Evolutionary conservation across 1,140 invertebrate species (phyloP).

Genomic region (Cryptotermes secundus): DNA sequence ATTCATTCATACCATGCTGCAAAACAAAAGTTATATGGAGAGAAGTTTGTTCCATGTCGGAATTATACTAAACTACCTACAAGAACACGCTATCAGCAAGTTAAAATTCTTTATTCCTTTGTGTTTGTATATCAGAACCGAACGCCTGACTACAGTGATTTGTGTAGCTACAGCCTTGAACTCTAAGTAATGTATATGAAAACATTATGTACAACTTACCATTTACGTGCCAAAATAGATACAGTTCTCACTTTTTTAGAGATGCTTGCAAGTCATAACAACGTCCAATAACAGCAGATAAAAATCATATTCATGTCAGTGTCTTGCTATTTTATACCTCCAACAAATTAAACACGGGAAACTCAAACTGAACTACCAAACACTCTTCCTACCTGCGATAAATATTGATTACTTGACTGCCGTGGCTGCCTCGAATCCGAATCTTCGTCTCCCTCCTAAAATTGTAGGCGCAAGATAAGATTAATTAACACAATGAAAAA

Average conservation of each 20-base stretch:
- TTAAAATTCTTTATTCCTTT: too few relatives aligned
- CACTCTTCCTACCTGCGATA: slow-evolving; percentile 55
- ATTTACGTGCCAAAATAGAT: neutral
- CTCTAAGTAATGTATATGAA: neutral
- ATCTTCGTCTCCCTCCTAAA: slow-evolving; percentile 62
- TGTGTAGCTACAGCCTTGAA: too few relatives aligned
- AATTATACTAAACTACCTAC: too few relatives aligned
- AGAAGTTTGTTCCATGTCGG: too few relatives aligned
- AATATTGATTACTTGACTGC: slow-evolving; percentile 56
- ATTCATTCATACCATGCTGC: too few relatives aligned
- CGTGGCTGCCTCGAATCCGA: slow-evolving; percentile 58
- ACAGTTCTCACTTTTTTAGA: neutral
- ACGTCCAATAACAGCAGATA: neutral
- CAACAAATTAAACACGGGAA: neutral
- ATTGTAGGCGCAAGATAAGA: slow-evolving; percentile 13
- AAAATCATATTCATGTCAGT: neutral
- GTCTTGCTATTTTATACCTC: neutral
- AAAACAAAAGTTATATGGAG: too few relatives aligned
- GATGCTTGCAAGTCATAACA: neutral
- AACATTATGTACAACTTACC: neutral
- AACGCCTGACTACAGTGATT: too few relatives aligned
- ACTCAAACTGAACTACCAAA: neutral
- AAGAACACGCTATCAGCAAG: too few relatives aligned
- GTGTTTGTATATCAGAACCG: too few relatives aligned
- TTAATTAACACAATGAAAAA: neutral